Evolutionary conservation across 2,888 invertebrate genomes (phyloP), one percentile per base, ranked within the genome.

Genomic region (Stictocephala bisonia): DNA sequence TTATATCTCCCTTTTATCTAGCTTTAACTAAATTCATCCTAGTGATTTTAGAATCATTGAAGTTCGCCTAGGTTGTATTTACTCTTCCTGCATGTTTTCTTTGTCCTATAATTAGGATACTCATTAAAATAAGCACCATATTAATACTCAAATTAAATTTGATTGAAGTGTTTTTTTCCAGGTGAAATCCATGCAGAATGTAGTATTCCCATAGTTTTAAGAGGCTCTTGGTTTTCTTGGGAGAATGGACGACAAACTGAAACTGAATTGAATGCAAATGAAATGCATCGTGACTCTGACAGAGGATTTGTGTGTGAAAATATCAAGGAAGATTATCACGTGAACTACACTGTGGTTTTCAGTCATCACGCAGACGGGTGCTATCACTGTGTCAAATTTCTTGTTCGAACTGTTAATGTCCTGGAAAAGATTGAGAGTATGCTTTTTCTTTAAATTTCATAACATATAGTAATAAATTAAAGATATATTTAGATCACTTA

Each of bases 171-270:
- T n/a, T n/a, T 48, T 48, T 48, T 71, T 48, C 11, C 11, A 48
- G 64, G 22, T 58, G 50, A 64, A 24, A 50, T 35, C 9, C 31
- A 20, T 22, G 35, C 71, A 4, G 75, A 74, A 35, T 95, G 95
- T 83, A 87, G 88, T 26, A 93, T 96, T 81, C 95, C 96, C 27
- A 82, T 89, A 76, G 90, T 93, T 53, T 84, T 96, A 60, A 88
- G 94, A 80, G 96, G 95, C 74, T 89, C 93, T 31, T 96, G 96
- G 96, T 96, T 95, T 84, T 95, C 95, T 1, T 92, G 94, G 88
- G 96, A 96, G 87, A 90, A 90, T 85, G 94, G 94, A 9, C 86
- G 88, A 80, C 93, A 94, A 80, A 94, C 94, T 0, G 86, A 91
- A 56, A 95, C 95, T 0, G 91, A 93, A 81, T 90, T 96, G 68